These are phyloP conservation scores for Cheilosia grossa DNA, from an alignment of 2,888 invertebrate species.

Conservation along the genomic window DNA sequence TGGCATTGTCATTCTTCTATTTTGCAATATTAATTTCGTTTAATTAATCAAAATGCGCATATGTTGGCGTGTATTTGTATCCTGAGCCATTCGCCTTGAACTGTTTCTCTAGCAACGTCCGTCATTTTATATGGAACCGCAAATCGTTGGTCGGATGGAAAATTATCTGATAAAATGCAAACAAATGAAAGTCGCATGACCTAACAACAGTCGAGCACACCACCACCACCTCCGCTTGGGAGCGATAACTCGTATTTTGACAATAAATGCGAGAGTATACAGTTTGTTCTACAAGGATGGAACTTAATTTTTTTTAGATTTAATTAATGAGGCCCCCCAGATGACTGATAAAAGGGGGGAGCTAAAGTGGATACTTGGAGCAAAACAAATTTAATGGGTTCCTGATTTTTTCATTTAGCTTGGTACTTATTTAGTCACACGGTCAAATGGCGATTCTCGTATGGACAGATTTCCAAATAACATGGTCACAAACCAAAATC, in stretches of 20 bases:
- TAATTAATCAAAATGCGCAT: conserved; percentile 51
- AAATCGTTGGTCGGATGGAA: conserved; percentile 46
- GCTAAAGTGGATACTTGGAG: no score
- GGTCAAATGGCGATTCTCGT: no score
- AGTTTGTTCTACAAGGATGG: no score
- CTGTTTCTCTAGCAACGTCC: conserved; percentile 14
- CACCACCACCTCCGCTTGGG: background rate
- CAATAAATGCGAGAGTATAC: background rate
- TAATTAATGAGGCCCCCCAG: no score
- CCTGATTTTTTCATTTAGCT: no score
- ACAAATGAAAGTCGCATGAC: conserved; percentile 53
- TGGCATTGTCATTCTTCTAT: background rate
- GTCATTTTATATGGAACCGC: conserved; percentile 21
- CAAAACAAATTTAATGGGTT: no score
- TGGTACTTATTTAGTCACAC: no score
- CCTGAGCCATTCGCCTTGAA: conserved; percentile 35
- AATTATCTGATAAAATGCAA: conserved; percentile 54
- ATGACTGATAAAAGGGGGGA: no score
- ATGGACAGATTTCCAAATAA: no score
- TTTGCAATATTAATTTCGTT: conserved; percentile 38
- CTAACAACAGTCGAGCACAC: conserved; percentile 1
- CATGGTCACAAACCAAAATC: no score
- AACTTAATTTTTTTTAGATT: no score
- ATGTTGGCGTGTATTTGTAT: no score
- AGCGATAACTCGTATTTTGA: conserved; percentile 14